A percentile compares a stretch with the other conserved stretches of the same genome.
Conservation (phyloP, 2,113 vertebrate genomes). For the Nematolebias whitei region DNA sequence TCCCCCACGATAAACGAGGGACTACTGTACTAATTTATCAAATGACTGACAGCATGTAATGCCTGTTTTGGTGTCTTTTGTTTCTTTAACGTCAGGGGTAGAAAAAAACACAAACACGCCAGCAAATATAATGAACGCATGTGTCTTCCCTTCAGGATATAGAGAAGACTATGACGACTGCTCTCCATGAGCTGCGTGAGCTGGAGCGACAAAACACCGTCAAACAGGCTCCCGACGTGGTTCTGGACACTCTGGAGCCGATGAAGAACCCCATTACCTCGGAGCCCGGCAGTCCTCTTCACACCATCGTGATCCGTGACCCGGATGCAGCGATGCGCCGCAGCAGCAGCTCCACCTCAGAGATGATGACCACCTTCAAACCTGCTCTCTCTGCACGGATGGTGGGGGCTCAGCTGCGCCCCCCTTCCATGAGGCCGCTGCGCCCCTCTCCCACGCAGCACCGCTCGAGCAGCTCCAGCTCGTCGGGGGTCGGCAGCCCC, state of each 20-base stretch:
- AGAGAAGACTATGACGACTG: constrained; percentile 97
- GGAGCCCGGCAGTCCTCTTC: constrained; percentile 92
- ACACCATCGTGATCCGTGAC: constrained; percentile 97
- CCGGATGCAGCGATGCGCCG: constrained; percentile 94
- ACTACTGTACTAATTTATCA: too few species aligned
- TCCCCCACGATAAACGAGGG: too few species aligned
- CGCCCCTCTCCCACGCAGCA: constrained; percentile 88
- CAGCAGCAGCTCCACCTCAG: constrained; percentile 91
- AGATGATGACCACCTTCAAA: constrained; percentile 99
- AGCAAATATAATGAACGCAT: too few species aligned
- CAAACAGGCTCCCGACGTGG: constrained; percentile 96
- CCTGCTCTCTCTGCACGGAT: constrained; percentile 90
- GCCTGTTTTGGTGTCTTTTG: too few species aligned
- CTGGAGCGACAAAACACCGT: constrained; percentile 94
- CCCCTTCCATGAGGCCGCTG: constrained; percentile 85
- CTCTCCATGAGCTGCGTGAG: constrained; percentile 93
- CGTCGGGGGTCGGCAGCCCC: constrained; percentile 92
- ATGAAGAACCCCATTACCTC: constrained; percentile 92
- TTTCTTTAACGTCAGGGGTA: too few species aligned
- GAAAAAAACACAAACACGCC: too few species aligned
- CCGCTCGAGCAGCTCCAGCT: constrained; percentile 95
- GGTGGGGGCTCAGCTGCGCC: constrained; percentile 90
- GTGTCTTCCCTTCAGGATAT: constrained; percentile 86
- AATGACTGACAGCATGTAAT: too few species aligned
- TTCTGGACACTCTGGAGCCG: constrained; percentile 96